Percentiles rank a stretch among this genome's conserved stretches.
phyloP scores from a whole-genome alignment of 2,797 vertebrate species.

The Merluccius polli region DNA sequence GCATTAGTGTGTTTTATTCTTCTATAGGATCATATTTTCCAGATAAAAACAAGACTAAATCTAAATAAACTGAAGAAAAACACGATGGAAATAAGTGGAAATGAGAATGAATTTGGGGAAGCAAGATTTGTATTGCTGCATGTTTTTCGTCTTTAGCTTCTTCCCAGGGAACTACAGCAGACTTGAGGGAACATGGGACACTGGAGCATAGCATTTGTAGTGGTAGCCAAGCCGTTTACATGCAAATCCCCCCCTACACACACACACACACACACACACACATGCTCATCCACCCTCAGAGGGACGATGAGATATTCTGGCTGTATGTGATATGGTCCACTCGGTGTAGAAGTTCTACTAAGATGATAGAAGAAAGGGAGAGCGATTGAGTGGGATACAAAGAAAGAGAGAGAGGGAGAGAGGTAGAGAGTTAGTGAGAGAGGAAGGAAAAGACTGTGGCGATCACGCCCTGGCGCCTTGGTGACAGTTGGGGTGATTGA shows the following conservation, averaged over 20 bases:
- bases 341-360: slow-evolving; percentile 25
- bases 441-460: not conserved
- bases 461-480: slow-evolving; percentile 15
- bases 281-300: slow-evolving; percentile 13
- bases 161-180: not conserved
- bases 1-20: too few species aligned
- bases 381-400: not conserved
- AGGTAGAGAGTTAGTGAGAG: not conserved
- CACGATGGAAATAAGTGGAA: not conserved
- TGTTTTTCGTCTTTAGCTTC: not conserved
- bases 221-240: slow-evolving; percentile 28
- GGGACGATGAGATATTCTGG: slow-evolving; percentile 22
- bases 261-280: slow-evolving; percentile 13
- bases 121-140: not conserved
- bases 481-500: slow-evolving; percentile 44
- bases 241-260: not conserved
- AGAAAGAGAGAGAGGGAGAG: too few species aligned
- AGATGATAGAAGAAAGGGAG: slow-evolving; percentile 14
- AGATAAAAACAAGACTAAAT: too few species aligned
- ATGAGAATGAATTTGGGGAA: not conserved
- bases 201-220: slow-evolving; percentile 4
- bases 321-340: slow-evolving; percentile 20
- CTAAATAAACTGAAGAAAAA: too few species aligned
- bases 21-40: too few species aligned
- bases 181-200: not conserved